phyloP scores from a whole-genome alignment of 2,797 vertebrate species.

The Esox lucius region DNA sequence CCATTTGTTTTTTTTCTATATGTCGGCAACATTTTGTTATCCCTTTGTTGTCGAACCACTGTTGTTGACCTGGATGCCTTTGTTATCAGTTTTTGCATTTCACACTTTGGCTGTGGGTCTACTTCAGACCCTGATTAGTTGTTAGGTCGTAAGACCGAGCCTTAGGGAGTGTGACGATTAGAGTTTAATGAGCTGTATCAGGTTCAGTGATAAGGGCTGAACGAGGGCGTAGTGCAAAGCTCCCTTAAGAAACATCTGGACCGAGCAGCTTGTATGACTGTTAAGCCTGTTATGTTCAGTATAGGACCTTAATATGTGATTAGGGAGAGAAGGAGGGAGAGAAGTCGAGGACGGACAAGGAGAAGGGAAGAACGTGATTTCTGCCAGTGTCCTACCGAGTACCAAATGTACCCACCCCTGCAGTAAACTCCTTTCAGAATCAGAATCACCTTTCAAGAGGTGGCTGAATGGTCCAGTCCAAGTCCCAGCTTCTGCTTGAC shows the following conservation, averaged over 20 bases:
- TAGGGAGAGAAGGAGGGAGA: no score
- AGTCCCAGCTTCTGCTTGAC: no score
- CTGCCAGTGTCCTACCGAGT: no score
- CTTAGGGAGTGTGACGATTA: constrained; percentile 62
- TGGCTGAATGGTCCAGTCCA: no score
- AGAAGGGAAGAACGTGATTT: no score
- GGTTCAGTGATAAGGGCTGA: constrained; percentile 50
- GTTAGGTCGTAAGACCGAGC: constrained; percentile 54
- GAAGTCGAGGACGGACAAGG: no score
- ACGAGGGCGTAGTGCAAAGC: constrained; percentile 57
- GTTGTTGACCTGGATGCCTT: neutral
- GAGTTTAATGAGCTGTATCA: constrained; percentile 68
- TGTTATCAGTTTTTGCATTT: neutral
- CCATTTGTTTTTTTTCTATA: no score
- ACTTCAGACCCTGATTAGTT: constrained; percentile 56
- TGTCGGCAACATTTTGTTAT: constrained; percentile 34
- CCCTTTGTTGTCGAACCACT: neutral
- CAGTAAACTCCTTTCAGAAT: no score
- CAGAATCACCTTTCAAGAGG: no score
- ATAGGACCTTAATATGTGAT: no score
- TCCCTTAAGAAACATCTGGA: constrained; percentile 68
- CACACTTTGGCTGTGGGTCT: neutral
- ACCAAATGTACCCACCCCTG: no score
- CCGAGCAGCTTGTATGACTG: neutral
- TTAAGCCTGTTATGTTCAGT: no score